Conservation (phyloP, 2,888 invertebrate genomes). For the Pollenia labialis region DNA sequence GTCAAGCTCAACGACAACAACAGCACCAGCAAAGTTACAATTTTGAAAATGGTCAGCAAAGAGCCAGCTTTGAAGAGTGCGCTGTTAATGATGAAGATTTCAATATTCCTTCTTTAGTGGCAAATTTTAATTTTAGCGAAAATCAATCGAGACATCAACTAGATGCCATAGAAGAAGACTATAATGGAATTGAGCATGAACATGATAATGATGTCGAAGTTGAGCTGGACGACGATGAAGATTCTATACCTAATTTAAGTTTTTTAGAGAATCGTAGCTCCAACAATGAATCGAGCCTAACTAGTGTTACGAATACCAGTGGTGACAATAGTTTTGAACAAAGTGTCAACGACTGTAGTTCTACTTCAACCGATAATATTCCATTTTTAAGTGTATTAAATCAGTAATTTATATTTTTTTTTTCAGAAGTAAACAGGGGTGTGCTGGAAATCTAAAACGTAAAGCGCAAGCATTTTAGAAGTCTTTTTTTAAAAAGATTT, state of each 20-base stretch:
- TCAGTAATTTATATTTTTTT: conserved; percentile 40
- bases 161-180: conserved; percentile 49
- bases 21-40: conserved; percentile 3
- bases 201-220: conserved; percentile 29
- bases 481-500: too few relatives aligned
- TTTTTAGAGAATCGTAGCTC: conserved; percentile 81
- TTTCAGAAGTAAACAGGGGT: too few relatives aligned
- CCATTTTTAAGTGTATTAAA: conserved; percentile 64
- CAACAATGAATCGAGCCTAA: conserved; percentile 83
- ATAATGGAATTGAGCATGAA: conserved; percentile 54
- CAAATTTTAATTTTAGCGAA: conserved; percentile 65
- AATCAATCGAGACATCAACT: conserved; percentile 60
- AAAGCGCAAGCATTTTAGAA: too few relatives aligned
- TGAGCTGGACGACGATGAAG: conserved; percentile 74
- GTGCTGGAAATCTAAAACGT: too few relatives aligned
- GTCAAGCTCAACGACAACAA: not conserved
- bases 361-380: conserved; percentile 70
- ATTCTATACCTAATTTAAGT: conserved; percentile 80
- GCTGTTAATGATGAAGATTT: conserved; percentile 22
- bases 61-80: not conserved
- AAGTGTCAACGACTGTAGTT: conserved; percentile 80
- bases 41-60: conserved; percentile 13
- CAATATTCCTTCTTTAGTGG: conserved; percentile 26
- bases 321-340: conserved; percentile 83
- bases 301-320: conserved; percentile 83